These are phyloP conservation scores for Otis tarda DNA, from an alignment of 2,113 vertebrate species.

Conservation along the genomic window DNA sequence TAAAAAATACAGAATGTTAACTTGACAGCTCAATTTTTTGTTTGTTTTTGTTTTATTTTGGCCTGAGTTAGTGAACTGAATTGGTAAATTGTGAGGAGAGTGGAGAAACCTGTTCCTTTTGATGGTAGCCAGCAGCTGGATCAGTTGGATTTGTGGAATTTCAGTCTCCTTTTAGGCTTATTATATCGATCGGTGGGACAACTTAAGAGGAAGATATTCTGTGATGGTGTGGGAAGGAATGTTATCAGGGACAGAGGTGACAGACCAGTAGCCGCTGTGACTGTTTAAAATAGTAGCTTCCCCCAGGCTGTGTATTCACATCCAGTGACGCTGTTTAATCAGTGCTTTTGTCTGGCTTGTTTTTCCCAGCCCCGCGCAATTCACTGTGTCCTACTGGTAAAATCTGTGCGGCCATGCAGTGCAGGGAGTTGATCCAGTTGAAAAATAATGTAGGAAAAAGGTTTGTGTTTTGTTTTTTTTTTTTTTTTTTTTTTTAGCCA, in stretches of 20 bases:
- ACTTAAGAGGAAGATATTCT: background rate
- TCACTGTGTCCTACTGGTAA: background rate
- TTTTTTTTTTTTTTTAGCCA: background rate
- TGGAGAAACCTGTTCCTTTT: background rate
- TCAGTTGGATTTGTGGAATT: background rate
- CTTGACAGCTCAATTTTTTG: background rate
- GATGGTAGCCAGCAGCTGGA: background rate
- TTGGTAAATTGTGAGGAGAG: background rate
- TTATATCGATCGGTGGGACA: background rate
- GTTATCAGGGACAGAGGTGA: background rate
- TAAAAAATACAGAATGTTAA: background rate
- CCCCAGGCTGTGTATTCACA: background rate
- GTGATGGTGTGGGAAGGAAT: background rate
- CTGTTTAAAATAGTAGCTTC: background rate
- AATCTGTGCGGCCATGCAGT: background rate
- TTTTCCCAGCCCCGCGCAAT: background rate
- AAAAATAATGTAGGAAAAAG: background rate
- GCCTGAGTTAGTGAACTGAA: background rate
- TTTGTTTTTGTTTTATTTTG: background rate
- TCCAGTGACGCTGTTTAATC: background rate
- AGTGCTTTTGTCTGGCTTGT: background rate
- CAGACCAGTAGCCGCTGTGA: background rate
- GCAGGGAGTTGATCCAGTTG: background rate
- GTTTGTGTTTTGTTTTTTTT: too few relatives aligned
- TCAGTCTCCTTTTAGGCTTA: background rate